Percentiles rank a stretch among this genome's conserved stretches.
Evolutionary conservation across 2,888 invertebrate species (phyloP).

Genomic region (Psylliodes chrysocephalus): DNA sequence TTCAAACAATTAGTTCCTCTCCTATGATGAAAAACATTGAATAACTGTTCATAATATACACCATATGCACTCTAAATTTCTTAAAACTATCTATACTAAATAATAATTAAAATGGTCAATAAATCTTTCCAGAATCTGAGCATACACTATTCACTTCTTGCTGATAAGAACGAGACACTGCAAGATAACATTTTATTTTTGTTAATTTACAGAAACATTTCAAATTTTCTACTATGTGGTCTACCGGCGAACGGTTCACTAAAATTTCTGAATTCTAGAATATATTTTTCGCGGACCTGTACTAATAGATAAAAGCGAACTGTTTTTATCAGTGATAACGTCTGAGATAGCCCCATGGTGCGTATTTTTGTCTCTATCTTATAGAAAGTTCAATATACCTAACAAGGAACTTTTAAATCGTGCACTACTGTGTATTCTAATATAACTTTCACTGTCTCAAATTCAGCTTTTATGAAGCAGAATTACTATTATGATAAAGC

Average conservation of each 20-base stretch:
- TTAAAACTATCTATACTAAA: neutral
- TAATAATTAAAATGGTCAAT: constrained; percentile 1
- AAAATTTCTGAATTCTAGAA: neutral
- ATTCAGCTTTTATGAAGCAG: constrained; percentile 17
- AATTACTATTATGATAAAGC: constrained; percentile 20
- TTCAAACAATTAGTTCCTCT: constrained; percentile 21
- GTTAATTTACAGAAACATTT: constrained; percentile 35
- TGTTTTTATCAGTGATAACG: constrained; percentile 34
- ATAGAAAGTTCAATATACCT: constrained; percentile 24
- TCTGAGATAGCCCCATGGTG: constrained; percentile 1
- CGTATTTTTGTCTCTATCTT: constrained; percentile 11
- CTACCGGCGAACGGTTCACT: constrained; percentile 1
- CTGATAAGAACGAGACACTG: constrained; percentile 42
- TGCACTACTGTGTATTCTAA: constrained; percentile 7
- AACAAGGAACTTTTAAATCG: constrained; percentile 12
- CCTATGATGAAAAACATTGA: constrained; percentile 17
- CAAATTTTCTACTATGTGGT: constrained; percentile 12
- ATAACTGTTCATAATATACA: neutral
- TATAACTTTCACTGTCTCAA: constrained; percentile 34
- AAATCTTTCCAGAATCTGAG: constrained; percentile 22
- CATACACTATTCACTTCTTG: constrained; percentile 34
- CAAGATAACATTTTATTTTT: constrained; percentile 39
- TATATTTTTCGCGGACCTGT: constrained; percentile 21
- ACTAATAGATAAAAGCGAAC: constrained; percentile 21
- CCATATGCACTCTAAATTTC: constrained; percentile 5